These are phyloP conservation scores for Tokudaia muenninki DNA, from an alignment of 2,797 vertebrate genomes.

Conservation along the genomic window DNA sequence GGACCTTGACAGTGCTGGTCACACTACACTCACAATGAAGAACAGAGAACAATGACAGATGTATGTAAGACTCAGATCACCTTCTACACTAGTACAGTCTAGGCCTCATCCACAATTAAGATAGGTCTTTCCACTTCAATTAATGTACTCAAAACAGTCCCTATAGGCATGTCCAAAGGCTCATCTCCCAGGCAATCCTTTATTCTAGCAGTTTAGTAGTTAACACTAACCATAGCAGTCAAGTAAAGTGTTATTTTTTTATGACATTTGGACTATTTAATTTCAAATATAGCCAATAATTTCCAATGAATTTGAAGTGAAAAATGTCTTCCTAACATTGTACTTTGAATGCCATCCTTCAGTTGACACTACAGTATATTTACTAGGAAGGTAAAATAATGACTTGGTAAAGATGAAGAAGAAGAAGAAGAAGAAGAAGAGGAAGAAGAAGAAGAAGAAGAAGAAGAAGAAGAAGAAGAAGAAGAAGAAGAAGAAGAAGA, in stretches of 20 bases:
- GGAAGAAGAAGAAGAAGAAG: too few species aligned
- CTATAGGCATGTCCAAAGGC: neutral
- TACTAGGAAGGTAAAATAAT: constrained; percentile 22
- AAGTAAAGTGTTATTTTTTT: constrained; percentile 8
- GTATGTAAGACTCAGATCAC: neutral
- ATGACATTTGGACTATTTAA: constrained; percentile 55
- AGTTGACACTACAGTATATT: constrained; percentile 6
- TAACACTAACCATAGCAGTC: neutral
- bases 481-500: neutral
- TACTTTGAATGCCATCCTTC: neutral
- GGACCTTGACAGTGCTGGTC: neutral
- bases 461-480: too few species aligned
- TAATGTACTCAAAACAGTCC: neutral
- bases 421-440: too few species aligned
- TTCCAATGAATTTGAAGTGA: constrained; percentile 38
- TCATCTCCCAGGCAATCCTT: neutral
- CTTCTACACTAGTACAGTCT: neutral
- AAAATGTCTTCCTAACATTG: neutral
- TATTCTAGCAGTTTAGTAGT: neutral
- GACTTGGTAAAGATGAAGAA: neutral
- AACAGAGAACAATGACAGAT: neutral
- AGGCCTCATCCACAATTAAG: neutral
- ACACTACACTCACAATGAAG: neutral
- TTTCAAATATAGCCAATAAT: constrained; percentile 47
- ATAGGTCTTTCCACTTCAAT: neutral